Base-by-base conservation (phyloP, 2,888 invertebrate species). In the Drosophila helvetica region DNA sequence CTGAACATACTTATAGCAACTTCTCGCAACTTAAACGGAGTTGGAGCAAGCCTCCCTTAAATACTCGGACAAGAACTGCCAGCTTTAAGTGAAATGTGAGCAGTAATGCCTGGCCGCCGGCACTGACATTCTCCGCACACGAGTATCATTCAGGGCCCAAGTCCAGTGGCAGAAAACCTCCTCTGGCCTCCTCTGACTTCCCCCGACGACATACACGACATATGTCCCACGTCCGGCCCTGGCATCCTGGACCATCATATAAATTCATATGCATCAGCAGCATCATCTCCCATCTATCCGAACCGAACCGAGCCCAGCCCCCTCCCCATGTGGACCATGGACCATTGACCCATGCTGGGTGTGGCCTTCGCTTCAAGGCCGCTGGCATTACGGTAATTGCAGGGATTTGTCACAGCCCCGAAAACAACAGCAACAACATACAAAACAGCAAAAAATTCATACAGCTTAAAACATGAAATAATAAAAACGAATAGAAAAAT, bases 311-410 rank as follows among this genome's bases (percentile, higher is more conserved):
- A n/a, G n/a, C 33, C 33, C 12, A n/a, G n/a, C 18, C 19, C 4
- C 0, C 22, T 5, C 22, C 22, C 22, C 22, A 22, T 22, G 8
- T 25, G 25, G 25, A 25, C 25, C 25, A 25, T 25, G 25, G 25
- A 25, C 25, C 19, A 5, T 27, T 27, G 22, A 33, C 22, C 27
- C 17, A 42, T 6, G 38, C 38, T n/a, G 38, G 38, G 38, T 30
- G 17, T 18, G 43, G 30, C 60, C 66, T 61, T 54, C 52, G 30
- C 52, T 65, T 86, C 81, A 81, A 80, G 81, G 81, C 86, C 81
- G 71, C 65, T 46, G 84, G 86, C 84, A 86, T 81, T 80, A 86
- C 81, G 76, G 72, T 86, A 82, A 86, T 84, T 82, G 81, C 85
- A 74, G 66, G 68, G 76, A 86, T 84, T 86, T 86, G 80, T 63